Evolutionary conservation across 2,888 invertebrate genomes (phyloP).

Genomic region (Aphodius granarius): DNA sequence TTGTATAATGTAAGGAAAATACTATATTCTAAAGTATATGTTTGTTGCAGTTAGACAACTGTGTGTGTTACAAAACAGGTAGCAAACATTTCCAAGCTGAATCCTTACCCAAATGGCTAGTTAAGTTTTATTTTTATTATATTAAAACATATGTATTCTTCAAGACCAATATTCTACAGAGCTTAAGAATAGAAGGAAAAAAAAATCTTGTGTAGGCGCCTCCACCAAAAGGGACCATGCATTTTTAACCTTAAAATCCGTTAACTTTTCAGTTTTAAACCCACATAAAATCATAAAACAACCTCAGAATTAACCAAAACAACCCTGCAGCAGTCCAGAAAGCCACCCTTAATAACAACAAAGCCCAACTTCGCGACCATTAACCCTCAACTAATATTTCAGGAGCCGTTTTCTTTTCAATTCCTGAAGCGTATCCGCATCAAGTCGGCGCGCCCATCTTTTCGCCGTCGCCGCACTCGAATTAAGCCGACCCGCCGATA

Average conservation of each 20-base stretch:
- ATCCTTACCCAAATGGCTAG: no score
- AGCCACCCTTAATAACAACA: neutral
- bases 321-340: neutral
- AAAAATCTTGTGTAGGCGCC: neutral
- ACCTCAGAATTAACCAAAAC: neutral
- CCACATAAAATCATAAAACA: neutral
- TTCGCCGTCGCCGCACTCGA: conserved; percentile 22
- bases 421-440: neutral
- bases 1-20: no score
- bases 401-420: neutral
- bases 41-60: no score
- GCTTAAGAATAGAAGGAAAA: no score
- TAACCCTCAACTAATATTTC: neutral
- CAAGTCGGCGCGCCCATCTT: conserved; percentile 3
- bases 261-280: neutral
- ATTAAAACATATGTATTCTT: no score
- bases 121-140: no score
- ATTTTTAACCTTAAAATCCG: neutral
- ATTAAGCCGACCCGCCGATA: conserved; percentile 38
- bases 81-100: no score
- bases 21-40: no score
- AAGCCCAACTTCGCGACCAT: neutral
- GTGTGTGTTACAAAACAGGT: no score
- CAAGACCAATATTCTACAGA: no score
- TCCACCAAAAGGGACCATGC: neutral